Evolutionary conservation across 2,888 invertebrate genomes (phyloP).

Genomic region (Tanypteryx hageni): DNA sequence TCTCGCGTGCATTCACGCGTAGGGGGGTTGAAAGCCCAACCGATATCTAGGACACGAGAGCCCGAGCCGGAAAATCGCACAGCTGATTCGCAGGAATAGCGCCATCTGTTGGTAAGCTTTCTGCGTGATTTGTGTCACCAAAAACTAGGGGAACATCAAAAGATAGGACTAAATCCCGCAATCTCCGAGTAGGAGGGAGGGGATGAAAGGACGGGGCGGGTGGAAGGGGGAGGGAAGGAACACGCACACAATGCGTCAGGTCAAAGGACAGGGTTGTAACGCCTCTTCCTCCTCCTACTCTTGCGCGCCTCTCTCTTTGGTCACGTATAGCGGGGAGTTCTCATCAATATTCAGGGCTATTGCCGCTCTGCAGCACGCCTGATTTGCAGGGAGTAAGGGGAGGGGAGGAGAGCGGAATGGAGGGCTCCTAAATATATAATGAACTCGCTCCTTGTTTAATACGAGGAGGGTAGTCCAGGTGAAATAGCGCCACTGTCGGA

Average conservation of each 20-base stretch:
- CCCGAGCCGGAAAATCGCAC: not conserved
- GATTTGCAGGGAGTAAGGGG: constrained; percentile 28
- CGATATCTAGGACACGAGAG: not conserved
- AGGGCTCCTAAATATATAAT: constrained; percentile 48
- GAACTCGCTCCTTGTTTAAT: constrained; percentile 61
- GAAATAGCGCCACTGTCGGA: constrained; percentile 41
- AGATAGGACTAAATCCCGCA: not conserved
- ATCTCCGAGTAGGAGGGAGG: not conserved
- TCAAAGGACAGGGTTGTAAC: constrained; percentile 10
- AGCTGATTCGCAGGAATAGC: not conserved
- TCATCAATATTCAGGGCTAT: constrained; percentile 57
- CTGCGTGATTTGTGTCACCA: not conserved
- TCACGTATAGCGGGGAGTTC: constrained; percentile 40
- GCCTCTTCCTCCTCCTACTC: not conserved
- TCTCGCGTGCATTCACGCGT: no score
- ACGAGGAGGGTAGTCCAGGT: constrained; percentile 43
- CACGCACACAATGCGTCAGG: not conserved
- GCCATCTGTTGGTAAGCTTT: not conserved
- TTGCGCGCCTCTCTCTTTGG: constrained; percentile 5
- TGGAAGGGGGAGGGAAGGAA: not conserved
- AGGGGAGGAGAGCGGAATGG: not conserved
- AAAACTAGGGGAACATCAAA: not conserved
- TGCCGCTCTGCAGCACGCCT: constrained; percentile 34
- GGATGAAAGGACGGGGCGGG: not conserved
- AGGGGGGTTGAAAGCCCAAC: no score